These are phyloP conservation scores for Tetheella fluctuosa DNA, from an alignment of 2,888 invertebrate genomes.

Conservation along the genomic window DNA sequence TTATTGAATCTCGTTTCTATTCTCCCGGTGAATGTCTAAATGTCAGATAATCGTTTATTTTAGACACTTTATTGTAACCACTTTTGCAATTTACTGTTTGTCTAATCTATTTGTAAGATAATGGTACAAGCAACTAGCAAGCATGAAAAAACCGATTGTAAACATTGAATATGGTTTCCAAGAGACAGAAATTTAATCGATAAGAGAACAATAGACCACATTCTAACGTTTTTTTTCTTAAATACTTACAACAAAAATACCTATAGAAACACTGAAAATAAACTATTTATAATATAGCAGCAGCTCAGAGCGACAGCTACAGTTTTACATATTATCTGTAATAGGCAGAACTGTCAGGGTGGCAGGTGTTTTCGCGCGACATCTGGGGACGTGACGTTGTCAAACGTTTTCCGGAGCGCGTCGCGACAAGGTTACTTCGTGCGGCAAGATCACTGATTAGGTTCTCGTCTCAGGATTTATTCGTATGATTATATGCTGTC, in stretches of 20 bases:
- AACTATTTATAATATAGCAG: neutral
- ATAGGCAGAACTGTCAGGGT: slow-evolving; percentile 15
- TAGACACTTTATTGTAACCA: slow-evolving; percentile 7
- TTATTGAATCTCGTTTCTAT: slow-evolving; percentile 16
- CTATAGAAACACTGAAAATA: neutral
- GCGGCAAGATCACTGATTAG: slow-evolving; percentile 26
- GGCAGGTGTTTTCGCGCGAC: slow-evolving; percentile 22
- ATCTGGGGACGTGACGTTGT: slow-evolving; percentile 22
- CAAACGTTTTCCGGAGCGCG: slow-evolving; percentile 27
- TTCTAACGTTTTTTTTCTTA: neutral
- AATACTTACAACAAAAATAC: neutral
- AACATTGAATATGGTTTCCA: neutral
- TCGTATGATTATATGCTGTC: slow-evolving; percentile 13
- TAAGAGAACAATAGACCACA: neutral
- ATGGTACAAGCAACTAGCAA: too few relatives aligned
- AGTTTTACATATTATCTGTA: slow-evolving; percentile 7
- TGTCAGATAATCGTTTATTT: slow-evolving; percentile 11
- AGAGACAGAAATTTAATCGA: slow-evolving; percentile 2
- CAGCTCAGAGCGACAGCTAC: neutral
- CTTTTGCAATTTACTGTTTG: slow-evolving; percentile 11
- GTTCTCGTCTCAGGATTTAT: slow-evolving; percentile 15
- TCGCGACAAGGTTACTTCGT: slow-evolving; percentile 28
- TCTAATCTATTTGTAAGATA: neutral
- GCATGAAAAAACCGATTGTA: neutral
- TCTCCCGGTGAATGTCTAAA: slow-evolving; percentile 11